Evolutionary conservation across 2,113 vertebrate genomes (phyloP).

Genomic region (Eolophus roseicapilla): DNA sequence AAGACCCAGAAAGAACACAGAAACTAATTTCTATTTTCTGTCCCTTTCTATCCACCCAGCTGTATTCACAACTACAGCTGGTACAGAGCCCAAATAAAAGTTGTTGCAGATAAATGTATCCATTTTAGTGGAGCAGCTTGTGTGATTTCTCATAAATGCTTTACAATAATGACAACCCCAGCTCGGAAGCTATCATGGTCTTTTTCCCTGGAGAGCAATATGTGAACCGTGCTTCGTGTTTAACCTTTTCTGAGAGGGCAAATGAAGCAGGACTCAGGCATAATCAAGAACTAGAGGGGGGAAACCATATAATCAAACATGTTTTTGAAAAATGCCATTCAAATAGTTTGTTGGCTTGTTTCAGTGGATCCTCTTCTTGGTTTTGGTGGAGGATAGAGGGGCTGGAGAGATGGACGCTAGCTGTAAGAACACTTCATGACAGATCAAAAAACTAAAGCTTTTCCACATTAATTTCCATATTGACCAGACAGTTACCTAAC

Average conservation of each 20-base stretch:
- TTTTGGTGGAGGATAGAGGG: neutral
- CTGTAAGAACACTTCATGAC: neutral
- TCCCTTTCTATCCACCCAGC: neutral
- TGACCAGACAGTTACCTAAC: neutral
- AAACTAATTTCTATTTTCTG: neutral
- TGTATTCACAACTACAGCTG: neutral
- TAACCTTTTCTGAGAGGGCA: conserved; percentile 42
- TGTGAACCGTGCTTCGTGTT: neutral
- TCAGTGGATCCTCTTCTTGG: neutral
- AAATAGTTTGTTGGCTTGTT: neutral
- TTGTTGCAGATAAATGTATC: conserved; percentile 16
- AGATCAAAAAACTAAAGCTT: neutral
- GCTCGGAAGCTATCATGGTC: conserved; percentile 7
- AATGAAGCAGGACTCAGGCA: neutral
- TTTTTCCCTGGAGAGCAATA: conserved; percentile 19
- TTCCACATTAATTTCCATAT: neutral
- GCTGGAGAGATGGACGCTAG: fast-evolving
- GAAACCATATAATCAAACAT: neutral
- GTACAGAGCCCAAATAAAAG: neutral
- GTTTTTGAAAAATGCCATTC: neutral
- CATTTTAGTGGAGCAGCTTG: neutral
- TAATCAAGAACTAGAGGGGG: neutral
- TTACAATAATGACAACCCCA: conserved; percentile 13
- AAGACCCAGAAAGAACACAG: neutral
- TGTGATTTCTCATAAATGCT: conserved; percentile 48